Evolutionary conservation across 1,140 invertebrate species (phyloP), one percentile per base, ranked within the genome.

Genomic region (Bicyclus anynana): DNA sequence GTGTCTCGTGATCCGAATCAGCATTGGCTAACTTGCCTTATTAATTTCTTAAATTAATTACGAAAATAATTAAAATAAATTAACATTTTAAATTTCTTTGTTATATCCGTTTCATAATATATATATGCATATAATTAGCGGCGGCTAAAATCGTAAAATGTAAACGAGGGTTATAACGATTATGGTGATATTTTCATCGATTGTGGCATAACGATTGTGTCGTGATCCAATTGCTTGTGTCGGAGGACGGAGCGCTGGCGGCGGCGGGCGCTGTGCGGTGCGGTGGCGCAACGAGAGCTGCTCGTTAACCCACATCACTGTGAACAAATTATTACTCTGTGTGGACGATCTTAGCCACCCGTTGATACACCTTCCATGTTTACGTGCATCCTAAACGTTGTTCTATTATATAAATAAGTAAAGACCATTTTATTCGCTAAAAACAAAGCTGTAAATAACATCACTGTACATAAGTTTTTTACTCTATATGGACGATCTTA

Each of bases 281-380:
- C 44, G 47, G 48, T 79, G 74, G 66, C 71, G 77, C 72, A 80
- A 77, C 56, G 60, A 69, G 77, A 77, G 76, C 79, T 57, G 65
- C 72, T 82, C 79, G 79, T 80, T 82, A 80, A 80, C 81, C 79
- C 77, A 80, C 79, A 82, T 82, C 46, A 55, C 47, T 60, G 53
- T 61, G 47, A 61, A 69, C 55, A 67, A 65, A 71, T 75, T 63
- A 72, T 21, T 44, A 44, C 20, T 21, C 18, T 21, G 20, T 21
- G 20, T 44, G 42, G 42, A 44, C 42, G 51, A 27, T 59, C 7
- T 33, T 16, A 29, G 17, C 26, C 47, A 10, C 38, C 42, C 14
- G 18, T 7, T 40, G 33, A 37, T 37, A 40, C 1, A 17, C 37
- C 37, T 40, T 40, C 37, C 6, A 1, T 40, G 37, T 23, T 23